Conservation (phyloP, 2,888 invertebrate species). For the Syrista parreyssii region DNA sequence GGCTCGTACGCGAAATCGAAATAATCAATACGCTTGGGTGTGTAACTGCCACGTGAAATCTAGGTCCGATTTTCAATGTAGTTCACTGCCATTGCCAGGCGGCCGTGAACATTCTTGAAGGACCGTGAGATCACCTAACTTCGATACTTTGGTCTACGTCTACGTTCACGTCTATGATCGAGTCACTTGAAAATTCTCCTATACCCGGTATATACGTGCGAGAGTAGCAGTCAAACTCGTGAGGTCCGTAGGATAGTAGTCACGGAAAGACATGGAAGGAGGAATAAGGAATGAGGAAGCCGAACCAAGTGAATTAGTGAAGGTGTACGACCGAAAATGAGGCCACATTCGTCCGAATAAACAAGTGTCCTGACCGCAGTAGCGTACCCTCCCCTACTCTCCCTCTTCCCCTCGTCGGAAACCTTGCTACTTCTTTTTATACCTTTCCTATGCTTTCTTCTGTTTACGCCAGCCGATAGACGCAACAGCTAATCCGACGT, state of each 20-base stretch:
- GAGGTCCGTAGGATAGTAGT: constrained; percentile 5
- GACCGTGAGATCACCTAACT: not conserved
- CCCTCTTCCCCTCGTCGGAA: not conserved
- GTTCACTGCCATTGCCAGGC: not conserved
- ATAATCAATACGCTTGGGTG: not conserved
- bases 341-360: constrained; percentile 60
- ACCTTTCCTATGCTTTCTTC: not conserved
- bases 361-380: constrained; percentile 49
- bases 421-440: not conserved
- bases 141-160: not conserved
- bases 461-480: not conserved
- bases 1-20: not conserved
- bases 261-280: constrained; percentile 17
- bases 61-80: not conserved
- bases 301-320: constrained; percentile 57
- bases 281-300: constrained; percentile 27
- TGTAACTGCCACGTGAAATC: not conserved
- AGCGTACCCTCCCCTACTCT: not conserved
- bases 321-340: constrained; percentile 64
- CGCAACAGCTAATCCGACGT: not conserved
- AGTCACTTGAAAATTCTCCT: not conserved
- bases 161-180: not conserved
- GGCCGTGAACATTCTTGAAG: not conserved
- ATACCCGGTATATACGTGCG: not conserved
- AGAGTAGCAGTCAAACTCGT: not conserved